Base-by-base conservation (phyloP, 2,797 vertebrate genomes). In the Mormyrus hasselquistii region DNA sequence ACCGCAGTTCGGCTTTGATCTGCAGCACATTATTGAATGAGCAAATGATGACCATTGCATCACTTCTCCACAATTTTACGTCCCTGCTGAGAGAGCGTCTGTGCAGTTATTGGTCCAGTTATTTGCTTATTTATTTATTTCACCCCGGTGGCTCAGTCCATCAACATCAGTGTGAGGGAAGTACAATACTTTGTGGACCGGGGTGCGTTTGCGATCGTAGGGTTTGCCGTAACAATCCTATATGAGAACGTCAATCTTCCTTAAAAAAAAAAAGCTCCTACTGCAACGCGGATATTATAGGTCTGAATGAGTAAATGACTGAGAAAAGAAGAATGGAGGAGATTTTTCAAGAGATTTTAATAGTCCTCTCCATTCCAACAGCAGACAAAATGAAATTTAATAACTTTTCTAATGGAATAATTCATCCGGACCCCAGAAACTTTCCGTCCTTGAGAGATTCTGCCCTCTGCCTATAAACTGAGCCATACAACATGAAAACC, bases 101-200 rank as follows among this genome's bases (percentile, higher is more conserved):
- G 25, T 88, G 49, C 65, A 88, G 69, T 88, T 88, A 79, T 88
- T 84, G 82, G 82, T 50, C n/a, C 47, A 84, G 41, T 84, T 84
- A 84, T 84, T 84, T 84, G 19, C 5, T 84, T 84, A 84, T 84
- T 84, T 84, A 49, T 84, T 84, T 83, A 83, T 83, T 83, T 88
- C 34, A n/a, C 29, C 87, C 69, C 25, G 62, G 69, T 79, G 16
- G 16, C 87, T 79, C 65, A 55, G 65, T 55, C 49, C 6, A 12
- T 88, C 87, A 22, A 47, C 65, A 73, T 38, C 87, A 52, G 62
- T 47, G 73, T 44, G 19, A 79, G 73, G 38, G 73, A 79, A 79
- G n/a, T 5, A 25, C 82, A 22, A 50, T 25, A n/a, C 16, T 14
- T 19, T 38, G 76, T 8, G 76, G 16, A 44, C 4, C n/a, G 76